Conservation (phyloP, 2,888 invertebrate species). For the Rotaria sp. region DNA sequence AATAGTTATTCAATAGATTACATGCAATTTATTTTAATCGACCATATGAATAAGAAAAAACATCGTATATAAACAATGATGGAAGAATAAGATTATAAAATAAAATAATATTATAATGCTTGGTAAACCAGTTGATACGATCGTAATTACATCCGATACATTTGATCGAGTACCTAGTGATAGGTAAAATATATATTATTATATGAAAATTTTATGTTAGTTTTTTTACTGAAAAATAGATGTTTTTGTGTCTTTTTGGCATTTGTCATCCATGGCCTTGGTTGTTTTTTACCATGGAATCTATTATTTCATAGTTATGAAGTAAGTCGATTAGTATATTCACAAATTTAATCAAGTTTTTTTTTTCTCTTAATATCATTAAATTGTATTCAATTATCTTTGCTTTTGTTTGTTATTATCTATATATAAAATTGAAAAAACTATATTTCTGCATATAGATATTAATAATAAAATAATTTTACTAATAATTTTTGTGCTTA, state of each 20-base stretch:
- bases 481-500: too few relatives aligned
- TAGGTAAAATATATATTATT: background rate
- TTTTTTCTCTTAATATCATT: too few relatives aligned
- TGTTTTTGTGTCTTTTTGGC: background rate
- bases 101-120: background rate
- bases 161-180: background rate
- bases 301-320: constrained; percentile 7
- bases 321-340: background rate
- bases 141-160: background rate
- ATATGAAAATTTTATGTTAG: background rate
- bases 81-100: background rate
- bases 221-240: background rate
- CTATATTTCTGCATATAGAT: too few relatives aligned
- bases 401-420: too few relatives aligned
- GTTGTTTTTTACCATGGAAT: constrained; percentile 29
- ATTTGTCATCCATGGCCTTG: background rate
- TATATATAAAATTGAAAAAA: too few relatives aligned
- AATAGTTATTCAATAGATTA: background rate
- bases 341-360: too few relatives aligned
- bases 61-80: background rate
- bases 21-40: background rate
- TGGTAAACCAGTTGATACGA: background rate
- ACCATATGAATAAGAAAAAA: background rate
- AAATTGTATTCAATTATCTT: too few relatives aligned
- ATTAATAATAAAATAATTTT: too few relatives aligned